phyloP scores from a whole-genome alignment of 2,113 vertebrate genomes.

The Mola mola region DNA sequence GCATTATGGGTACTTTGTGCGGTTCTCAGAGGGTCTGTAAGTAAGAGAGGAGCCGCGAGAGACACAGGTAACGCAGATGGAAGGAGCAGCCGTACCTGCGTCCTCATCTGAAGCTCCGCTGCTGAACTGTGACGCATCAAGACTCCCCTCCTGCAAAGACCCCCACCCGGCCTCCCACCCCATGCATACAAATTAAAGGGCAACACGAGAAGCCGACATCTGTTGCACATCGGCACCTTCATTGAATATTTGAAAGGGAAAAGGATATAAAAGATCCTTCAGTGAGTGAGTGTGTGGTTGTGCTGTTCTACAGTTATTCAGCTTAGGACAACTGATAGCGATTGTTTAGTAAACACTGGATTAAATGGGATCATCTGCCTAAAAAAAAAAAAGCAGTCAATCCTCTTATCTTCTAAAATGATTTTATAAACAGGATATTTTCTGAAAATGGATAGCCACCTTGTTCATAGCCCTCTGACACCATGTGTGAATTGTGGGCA shows the following conservation, averaged over 20 bases:
- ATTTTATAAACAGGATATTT: too few relatives aligned
- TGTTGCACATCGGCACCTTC: constrained; percentile 21
- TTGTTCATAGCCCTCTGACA: too few relatives aligned
- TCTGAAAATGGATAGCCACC: too few relatives aligned
- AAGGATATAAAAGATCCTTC: not conserved
- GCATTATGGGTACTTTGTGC: constrained; percentile 6
- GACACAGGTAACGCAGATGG: constrained; percentile 49
- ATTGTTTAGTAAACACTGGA: constrained; percentile 41
- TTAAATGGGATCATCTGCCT: constrained; percentile 27
- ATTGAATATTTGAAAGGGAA: constrained; percentile 32
- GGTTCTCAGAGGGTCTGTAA: constrained; percentile 19
- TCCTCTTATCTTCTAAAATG: constrained; percentile 5
- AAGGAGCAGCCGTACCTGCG: constrained; percentile 35
- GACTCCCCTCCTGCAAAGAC: constrained; percentile 20
- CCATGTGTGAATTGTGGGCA: too few relatives aligned
- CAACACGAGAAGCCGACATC: constrained; percentile 26
- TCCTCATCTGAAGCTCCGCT: constrained; percentile 54
- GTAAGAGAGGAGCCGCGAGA: constrained; percentile 29
- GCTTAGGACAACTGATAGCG: constrained; percentile 7
- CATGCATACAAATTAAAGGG: constrained; percentile 18
- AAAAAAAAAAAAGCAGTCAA: not conserved
- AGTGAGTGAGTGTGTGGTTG: too few relatives aligned
- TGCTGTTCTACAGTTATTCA: too few relatives aligned
- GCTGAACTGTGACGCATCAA: constrained; percentile 59
- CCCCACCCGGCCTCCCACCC: not conserved